These are phyloP conservation scores for Drosophila willistoni DNA, from an alignment of 1,140 invertebrate species.

Conservation along the genomic window DNA sequence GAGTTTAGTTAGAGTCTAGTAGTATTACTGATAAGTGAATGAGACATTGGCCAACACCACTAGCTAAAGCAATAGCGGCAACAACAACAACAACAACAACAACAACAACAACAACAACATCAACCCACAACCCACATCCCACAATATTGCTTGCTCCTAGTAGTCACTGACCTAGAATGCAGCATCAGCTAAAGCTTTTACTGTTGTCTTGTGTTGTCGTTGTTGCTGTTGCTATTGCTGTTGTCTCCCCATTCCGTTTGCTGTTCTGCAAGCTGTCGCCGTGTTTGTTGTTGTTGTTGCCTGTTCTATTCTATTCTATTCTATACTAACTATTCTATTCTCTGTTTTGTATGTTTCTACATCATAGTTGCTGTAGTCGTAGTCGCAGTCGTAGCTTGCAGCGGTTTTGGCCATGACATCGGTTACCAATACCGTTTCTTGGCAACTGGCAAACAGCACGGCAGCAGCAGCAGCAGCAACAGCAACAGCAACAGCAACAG, in stretches of 20 bases:
- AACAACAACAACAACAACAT: constrained; percentile 11
- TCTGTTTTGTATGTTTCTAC: constrained; percentile 37
- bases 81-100: too few relatives aligned
- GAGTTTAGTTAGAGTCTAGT: constrained; percentile 7
- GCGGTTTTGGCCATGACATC: constrained; percentile 54
- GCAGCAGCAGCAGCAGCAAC: constrained; percentile 41
- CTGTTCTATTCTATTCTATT: constrained; percentile 52
- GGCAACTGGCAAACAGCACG: constrained; percentile 20
- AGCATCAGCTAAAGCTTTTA: constrained; percentile 55
- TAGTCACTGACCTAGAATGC: constrained; percentile 80
- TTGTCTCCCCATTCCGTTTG: constrained; percentile 44
- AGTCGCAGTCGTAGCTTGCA: constrained; percentile 53
- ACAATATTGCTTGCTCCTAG: constrained; percentile 48
- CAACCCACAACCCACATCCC: constrained; percentile 12
- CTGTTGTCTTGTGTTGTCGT: constrained; percentile 55
- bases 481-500: constrained; percentile 12
- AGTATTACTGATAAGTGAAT: constrained; percentile 68
- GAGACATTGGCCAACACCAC: constrained; percentile 75
- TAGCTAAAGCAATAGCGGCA: constrained; percentile 25
- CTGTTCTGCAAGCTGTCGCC: constrained; percentile 56
- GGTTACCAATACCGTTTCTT: constrained; percentile 66
- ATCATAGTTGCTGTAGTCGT: constrained; percentile 25
- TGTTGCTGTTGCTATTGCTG: constrained; percentile 41
- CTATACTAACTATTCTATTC: constrained; percentile 52
- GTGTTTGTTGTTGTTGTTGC: constrained; percentile 25